These are phyloP conservation scores for Rhinophrynus dorsalis DNA, from an alignment of 2,797 vertebrate species.

Conservation along the genomic window DNA sequence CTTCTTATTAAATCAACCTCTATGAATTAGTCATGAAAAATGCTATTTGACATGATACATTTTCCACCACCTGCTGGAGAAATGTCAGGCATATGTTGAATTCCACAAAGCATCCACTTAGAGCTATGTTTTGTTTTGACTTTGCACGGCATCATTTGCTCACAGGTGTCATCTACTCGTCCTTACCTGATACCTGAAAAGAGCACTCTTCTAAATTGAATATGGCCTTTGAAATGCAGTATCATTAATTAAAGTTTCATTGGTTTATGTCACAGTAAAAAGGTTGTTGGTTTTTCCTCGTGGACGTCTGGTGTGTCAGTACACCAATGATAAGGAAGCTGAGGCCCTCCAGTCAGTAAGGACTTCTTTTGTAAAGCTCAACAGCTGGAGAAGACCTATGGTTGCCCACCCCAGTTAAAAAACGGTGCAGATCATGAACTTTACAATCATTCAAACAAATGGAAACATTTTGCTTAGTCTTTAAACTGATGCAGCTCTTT, in stretches of 20 bases:
- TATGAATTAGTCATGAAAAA: no score
- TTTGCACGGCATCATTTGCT: constrained; percentile 49
- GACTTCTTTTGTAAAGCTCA: no score
- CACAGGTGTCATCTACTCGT: constrained; percentile 50
- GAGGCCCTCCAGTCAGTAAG: no score
- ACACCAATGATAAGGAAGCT: no score
- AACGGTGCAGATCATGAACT: constrained; percentile 57
- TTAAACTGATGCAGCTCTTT: constrained; percentile 51
- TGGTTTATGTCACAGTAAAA: constrained; percentile 54
- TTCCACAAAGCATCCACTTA: constrained; percentile 21
- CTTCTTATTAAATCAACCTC: no score
- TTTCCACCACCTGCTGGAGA: constrained; percentile 28
- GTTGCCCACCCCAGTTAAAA: no score
- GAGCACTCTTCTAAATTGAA: constrained; percentile 59
- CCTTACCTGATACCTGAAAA: constrained; percentile 55
- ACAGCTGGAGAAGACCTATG: no score
- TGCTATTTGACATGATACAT: no score
- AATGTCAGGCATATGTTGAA: constrained; percentile 20
- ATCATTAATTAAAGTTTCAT: constrained; percentile 71
- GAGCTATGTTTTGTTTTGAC: constrained; percentile 16
- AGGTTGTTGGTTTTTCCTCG: constrained; percentile 56
- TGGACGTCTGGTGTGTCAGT: constrained; percentile 56
- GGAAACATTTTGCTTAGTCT: constrained; percentile 48
- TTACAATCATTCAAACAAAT: constrained; percentile 53
- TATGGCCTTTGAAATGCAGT: constrained; percentile 57